These are phyloP conservation scores for Oeneis ivallda DNA, from an alignment of 2,888 invertebrate genomes.

Conservation along the genomic window DNA sequence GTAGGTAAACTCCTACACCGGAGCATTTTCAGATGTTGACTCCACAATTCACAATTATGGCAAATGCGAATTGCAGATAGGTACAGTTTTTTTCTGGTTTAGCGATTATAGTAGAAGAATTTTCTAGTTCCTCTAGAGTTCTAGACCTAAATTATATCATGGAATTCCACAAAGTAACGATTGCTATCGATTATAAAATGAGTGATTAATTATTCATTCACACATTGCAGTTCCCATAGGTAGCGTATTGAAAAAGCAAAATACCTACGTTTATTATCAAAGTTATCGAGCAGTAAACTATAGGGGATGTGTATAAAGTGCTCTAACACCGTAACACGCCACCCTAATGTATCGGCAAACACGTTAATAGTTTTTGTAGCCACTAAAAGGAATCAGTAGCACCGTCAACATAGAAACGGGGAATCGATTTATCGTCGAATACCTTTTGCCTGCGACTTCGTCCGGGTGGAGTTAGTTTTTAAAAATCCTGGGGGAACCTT, in stretches of 20 bases:
- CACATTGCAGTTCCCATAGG: background rate
- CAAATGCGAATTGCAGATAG: too few relatives aligned
- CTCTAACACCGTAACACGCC: constrained; percentile 10
- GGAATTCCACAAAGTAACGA: too few relatives aligned
- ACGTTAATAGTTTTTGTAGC: constrained; percentile 16
- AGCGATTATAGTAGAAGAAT: too few relatives aligned
- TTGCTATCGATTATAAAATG: too few relatives aligned
- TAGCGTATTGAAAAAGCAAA: background rate
- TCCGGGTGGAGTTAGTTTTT: too few relatives aligned
- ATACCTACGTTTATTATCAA: background rate
- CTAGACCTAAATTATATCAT: too few relatives aligned
- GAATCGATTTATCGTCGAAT: constrained; percentile 4
- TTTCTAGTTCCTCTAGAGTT: too few relatives aligned
- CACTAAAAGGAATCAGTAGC: constrained; percentile 16
- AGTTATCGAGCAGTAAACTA: constrained; percentile 7
- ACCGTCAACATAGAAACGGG: background rate
- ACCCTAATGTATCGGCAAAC: constrained; percentile 27
- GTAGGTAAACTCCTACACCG: too few relatives aligned
- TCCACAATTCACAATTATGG: too few relatives aligned
- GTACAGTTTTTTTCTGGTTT: too few relatives aligned
- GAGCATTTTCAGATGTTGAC: too few relatives aligned
- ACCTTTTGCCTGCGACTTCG: background rate
- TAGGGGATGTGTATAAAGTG: constrained; percentile 10
- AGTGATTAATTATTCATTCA: background rate
- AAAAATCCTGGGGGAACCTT: too few relatives aligned